Percentiles rank a stretch among this genome's conserved stretches.
Conservation (phyloP, 2,797 vertebrate species). For the Ctenopoma kingsleyae region DNA sequence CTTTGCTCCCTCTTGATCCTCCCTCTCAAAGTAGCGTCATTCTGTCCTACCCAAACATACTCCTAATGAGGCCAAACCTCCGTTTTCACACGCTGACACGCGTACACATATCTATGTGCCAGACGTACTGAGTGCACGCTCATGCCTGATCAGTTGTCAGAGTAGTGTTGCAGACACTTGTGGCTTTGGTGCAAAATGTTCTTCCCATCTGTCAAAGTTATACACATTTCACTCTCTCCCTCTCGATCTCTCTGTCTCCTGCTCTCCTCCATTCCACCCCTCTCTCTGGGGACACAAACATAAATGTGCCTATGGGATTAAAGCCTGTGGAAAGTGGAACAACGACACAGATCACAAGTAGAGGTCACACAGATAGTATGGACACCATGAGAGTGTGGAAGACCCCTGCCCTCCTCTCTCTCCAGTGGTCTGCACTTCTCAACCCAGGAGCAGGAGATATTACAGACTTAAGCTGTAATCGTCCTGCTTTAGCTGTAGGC, state of each 20-base stretch:
- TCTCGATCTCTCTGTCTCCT: constrained; percentile 15
- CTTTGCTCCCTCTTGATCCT: constrained; percentile 73
- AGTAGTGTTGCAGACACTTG: constrained; percentile 20
- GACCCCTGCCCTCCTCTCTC: constrained; percentile 49
- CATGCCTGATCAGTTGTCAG: constrained; percentile 23
- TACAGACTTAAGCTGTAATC: constrained; percentile 73
- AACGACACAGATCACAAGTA: constrained; percentile 36
- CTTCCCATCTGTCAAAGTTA: constrained; percentile 57
- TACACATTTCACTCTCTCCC: constrained; percentile 24
- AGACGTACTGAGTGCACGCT: constrained; percentile 6
- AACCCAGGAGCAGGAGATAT: constrained; percentile 72
- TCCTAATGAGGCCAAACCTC: constrained; percentile 74
- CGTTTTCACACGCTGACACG: constrained; percentile 39
- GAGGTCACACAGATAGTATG: constrained; percentile 57
- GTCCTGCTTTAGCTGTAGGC: constrained; percentile 67
- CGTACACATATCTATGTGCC: constrained; percentile 4
- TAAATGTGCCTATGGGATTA: constrained; percentile 35
- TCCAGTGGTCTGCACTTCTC: constrained; percentile 35
- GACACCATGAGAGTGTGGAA: constrained; percentile 26
- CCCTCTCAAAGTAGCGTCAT: constrained; percentile 59
- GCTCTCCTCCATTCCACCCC: constrained; percentile 36
- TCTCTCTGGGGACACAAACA: constrained; percentile 34
- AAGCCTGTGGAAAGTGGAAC: constrained; percentile 51
- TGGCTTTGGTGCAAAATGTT: constrained; percentile 47
- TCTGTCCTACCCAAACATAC: constrained; percentile 63